These are phyloP conservation scores for Dasyprocta punctata DNA, from an alignment of 2,113 vertebrate species.

Conservation along the genomic window DNA sequence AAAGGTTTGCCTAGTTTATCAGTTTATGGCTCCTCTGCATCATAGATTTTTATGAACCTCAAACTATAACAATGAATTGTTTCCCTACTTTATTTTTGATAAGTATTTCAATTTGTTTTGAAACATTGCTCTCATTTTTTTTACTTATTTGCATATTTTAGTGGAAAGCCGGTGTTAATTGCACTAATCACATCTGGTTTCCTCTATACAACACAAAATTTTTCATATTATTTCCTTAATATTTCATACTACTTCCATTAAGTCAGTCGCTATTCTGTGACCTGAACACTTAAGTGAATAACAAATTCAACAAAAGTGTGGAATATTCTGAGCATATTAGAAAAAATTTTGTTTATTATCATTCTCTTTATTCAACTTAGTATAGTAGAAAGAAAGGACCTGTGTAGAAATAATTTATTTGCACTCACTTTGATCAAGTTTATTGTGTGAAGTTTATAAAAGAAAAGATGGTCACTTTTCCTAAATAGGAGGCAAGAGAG, in stretches of 20 bases:
- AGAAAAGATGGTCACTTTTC: neutral
- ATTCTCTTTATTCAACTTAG: neutral
- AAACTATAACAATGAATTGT: neutral
- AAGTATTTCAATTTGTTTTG: neutral
- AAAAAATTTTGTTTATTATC: neutral
- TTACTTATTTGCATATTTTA: slow-evolving; percentile 2
- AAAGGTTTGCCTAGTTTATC: neutral
- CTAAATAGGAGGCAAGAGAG: neutral
- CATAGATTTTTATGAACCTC: neutral
- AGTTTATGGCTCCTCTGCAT: neutral
- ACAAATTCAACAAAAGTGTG: neutral
- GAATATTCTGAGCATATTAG: neutral
- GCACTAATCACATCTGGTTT: neutral
- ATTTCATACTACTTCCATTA: neutral
- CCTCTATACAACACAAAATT: neutral
- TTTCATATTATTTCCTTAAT: neutral
- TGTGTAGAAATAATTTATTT: neutral
- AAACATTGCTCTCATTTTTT: neutral
- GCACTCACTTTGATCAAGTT: neutral
- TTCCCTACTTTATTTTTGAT: neutral
- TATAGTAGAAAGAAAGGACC: neutral
- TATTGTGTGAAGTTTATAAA: neutral
- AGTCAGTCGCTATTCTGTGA: neutral
- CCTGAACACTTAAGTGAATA: neutral
- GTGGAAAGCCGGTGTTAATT: neutral